These are phyloP conservation scores for Emydoidea blandingii DNA, from an alignment of 2,797 vertebrate species.

Conservation along the genomic window DNA sequence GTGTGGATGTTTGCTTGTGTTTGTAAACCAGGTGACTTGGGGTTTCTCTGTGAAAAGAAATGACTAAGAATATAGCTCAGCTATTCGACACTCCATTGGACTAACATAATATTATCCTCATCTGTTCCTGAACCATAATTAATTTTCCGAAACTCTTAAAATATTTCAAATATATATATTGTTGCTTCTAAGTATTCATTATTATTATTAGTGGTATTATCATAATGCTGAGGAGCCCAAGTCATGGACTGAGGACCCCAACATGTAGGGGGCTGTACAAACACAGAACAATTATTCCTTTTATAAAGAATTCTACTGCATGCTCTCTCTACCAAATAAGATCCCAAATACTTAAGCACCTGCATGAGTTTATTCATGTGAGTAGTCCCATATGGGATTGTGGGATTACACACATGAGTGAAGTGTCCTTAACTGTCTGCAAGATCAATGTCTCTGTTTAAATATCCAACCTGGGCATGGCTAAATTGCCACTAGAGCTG, in stretches of 20 bases:
- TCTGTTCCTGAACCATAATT: not conserved
- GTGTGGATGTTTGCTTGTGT: not conserved
- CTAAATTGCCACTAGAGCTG: not conserved
- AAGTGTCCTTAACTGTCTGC: constrained; percentile 13
- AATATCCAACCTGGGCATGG: not conserved
- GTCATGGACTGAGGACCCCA: not conserved
- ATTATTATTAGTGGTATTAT: no score
- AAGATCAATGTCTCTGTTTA: constrained; percentile 27
- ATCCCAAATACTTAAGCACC: not conserved
- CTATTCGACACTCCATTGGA: not conserved
- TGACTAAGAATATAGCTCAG: not conserved
- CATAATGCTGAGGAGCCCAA: not conserved
- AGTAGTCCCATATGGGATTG: not conserved
- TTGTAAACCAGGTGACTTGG: not conserved
- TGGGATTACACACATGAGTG: not conserved
- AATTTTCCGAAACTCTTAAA: not conserved
- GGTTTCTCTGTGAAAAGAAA: not conserved
- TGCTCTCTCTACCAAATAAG: not conserved
- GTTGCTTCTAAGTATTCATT: not conserved
- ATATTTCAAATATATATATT: not conserved
- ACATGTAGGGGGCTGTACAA: not conserved
- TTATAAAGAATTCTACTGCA: not conserved
- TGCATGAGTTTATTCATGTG: not conserved
- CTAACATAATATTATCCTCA: not conserved
- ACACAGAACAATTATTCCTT: not conserved